Conservation (phyloP, 2,888 invertebrate species). For the Drosophila quasianomalipes region DNA sequence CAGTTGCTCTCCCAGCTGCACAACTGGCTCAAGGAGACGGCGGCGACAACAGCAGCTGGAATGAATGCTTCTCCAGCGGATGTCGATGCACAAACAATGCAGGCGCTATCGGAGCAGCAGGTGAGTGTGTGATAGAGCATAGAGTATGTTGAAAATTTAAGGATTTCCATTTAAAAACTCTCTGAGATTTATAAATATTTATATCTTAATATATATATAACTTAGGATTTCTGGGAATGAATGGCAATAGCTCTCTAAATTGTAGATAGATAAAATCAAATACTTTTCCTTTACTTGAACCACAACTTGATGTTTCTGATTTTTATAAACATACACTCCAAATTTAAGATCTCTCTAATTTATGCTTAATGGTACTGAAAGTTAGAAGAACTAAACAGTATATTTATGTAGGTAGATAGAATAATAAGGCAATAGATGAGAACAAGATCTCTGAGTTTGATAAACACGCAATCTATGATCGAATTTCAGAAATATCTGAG, state of each 20-base stretch:
- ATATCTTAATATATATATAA: too few relatives aligned
- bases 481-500: neutral
- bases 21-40: constrained; percentile 71
- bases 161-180: neutral
- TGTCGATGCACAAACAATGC: constrained; percentile 66
- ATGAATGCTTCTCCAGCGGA: constrained; percentile 42
- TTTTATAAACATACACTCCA: neutral
- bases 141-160: neutral
- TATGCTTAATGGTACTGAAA: neutral
- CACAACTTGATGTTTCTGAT: neutral
- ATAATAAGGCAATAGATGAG: neutral
- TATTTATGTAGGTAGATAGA: neutral
- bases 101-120: constrained; percentile 80
- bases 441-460: neutral
- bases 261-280: neutral
- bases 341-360: neutral
- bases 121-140: constrained; percentile 51
- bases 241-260: too few relatives aligned
- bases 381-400: neutral
- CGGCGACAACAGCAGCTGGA: neutral
- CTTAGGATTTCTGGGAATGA: too few relatives aligned
- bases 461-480: neutral
- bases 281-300: neutral
- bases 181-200: neutral
- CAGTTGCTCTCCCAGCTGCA: constrained; percentile 79